Base-by-base conservation (phyloP, 2,888 invertebrate species). In the Dichetophora obliterata region DNA sequence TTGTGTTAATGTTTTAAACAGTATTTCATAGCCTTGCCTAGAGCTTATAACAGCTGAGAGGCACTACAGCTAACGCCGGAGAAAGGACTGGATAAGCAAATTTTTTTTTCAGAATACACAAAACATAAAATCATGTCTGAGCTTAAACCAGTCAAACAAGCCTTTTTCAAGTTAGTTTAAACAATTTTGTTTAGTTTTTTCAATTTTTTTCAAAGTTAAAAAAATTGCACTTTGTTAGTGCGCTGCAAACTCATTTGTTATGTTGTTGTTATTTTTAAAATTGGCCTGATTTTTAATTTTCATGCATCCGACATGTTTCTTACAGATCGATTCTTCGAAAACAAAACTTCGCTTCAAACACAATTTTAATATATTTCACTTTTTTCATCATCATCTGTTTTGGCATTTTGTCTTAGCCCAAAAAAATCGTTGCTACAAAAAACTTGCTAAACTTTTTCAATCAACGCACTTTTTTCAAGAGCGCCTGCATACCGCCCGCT, bases 401-500 rank as follows among this genome's bases (percentile, higher is more conserved):
- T 61, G 14, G 31, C 31, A 31, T 31, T 63, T 27, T 6, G 34
- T 2, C 14, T n/a, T 48, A 14, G 3, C 14, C 43, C 2, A 37
- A 34, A 34, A 16, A 19, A 66, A 34, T 31, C 22, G 3, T 31
- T 19, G 11, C 1, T 19, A 37, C 37, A 37, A 37, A 37, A 37
- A 37, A 43, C 43, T 43, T 43, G 43, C 43, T 43, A 43, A 22
- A 22, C 43, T 34, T 37, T 66, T 22, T n/a, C n/a, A 22, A 31
- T 22, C 19, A 14, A 43, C 19, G 37, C 37, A 16, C 27, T 59
- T 59, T 59, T 59, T 19, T 59, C 27, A 31, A 86, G 86, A 86
- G 87, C 86, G 84, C 82, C 82, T 82, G 84, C 85, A 86, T 84
- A 85, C 86, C 86, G 82, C 82, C 81, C 86, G 82, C 82, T 80